These are phyloP conservation scores for Timema cristinae DNA, from an alignment of 2,888 invertebrate genomes.

Conservation along the genomic window DNA sequence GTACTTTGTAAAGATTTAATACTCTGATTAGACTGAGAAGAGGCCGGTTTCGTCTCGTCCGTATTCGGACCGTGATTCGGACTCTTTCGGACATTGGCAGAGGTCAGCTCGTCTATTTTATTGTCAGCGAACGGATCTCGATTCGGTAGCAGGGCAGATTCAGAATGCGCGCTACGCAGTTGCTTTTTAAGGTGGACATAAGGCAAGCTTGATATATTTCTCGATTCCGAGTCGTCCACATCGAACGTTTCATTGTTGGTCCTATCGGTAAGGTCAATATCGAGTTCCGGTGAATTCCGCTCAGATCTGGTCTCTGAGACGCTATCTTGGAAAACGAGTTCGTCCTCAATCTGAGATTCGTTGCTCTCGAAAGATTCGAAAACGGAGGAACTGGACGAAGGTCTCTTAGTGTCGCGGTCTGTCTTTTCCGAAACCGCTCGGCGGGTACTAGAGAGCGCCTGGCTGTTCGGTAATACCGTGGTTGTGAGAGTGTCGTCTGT, in stretches of 20 bases:
- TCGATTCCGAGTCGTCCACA: too few species aligned
- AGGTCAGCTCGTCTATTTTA: constrained; percentile 12
- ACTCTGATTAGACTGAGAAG: not conserved
- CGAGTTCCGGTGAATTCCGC: too few species aligned
- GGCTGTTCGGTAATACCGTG: constrained; percentile 14
- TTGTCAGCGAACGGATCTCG: constrained; percentile 8
- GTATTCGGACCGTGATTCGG: not conserved
- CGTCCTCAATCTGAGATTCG: not conserved
- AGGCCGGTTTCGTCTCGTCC: not conserved
- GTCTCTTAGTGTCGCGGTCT: not conserved
- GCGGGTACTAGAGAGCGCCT: not conserved
- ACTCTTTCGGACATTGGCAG: constrained; percentile 16
- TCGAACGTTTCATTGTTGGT: too few species aligned
- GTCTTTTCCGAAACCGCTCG: not conserved
- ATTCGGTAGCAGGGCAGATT: constrained; percentile 16
- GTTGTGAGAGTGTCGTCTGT: constrained; percentile 6
- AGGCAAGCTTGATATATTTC: too few species aligned
- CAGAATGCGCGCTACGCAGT: constrained; percentile 13
- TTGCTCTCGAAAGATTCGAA: constrained; percentile 22
- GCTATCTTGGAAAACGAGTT: not conserved
- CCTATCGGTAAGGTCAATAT: too few species aligned
- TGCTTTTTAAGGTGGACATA: not conserved
- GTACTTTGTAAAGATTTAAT: not conserved
- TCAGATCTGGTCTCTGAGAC: too few species aligned
- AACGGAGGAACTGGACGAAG: constrained; percentile 15